Conservation (phyloP, 2,113 vertebrate genomes). For the Vidua chalybeata region DNA sequence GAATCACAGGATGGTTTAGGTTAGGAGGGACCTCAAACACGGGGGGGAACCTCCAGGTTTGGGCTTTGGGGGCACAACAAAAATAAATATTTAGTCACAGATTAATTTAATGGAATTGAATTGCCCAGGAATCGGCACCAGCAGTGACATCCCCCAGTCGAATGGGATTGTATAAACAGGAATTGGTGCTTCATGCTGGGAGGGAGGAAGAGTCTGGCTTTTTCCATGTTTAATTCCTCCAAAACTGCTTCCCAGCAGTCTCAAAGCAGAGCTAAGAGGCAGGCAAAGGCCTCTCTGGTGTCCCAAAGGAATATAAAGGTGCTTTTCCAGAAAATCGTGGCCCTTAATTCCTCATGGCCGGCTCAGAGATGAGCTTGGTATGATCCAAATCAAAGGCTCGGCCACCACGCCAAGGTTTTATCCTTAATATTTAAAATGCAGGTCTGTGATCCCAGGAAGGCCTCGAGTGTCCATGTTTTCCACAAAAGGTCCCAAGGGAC, state of each 20-base stretch:
- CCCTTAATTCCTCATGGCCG: background rate
- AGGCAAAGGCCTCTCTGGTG: background rate
- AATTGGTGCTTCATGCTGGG: background rate
- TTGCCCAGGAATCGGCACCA: background rate
- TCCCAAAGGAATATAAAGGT: background rate
- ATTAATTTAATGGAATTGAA: background rate
- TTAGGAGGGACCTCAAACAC: background rate
- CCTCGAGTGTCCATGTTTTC: accelerated
- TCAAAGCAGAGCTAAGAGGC: background rate
- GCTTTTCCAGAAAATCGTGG: background rate
- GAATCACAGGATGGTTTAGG: background rate
- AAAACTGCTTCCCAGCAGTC: background rate
- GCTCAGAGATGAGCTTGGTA: background rate
- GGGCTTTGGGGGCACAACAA: background rate
- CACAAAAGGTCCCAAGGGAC: background rate
- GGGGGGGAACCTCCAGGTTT: background rate
- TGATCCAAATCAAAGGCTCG: accelerated
- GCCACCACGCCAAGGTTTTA: background rate
- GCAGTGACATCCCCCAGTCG: background rate
- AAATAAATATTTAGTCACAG: background rate
- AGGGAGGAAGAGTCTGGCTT: background rate
- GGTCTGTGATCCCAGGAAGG: background rate
- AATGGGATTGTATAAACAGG: background rate
- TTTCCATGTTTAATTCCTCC: background rate
- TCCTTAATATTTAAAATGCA: background rate